Evolutionary conservation across 1,140 invertebrate genomes (phyloP), one percentile per base, ranked within the genome.

Genomic region (Bilobella aurantiaca): DNA sequence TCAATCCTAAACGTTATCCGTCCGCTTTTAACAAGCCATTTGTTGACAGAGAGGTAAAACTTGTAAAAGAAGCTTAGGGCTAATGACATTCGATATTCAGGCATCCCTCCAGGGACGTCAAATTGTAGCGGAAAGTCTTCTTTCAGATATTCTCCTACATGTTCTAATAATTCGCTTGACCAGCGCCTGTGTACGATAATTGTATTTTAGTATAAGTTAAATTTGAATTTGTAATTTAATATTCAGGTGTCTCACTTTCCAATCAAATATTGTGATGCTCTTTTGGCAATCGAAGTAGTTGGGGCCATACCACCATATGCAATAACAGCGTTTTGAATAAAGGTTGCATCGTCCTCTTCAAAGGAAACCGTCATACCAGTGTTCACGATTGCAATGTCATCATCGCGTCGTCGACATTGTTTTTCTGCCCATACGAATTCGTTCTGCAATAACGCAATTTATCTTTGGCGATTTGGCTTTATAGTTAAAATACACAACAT

Each of bases 381-480:
- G 72, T 82, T 85, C 0, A 82, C 83, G 63, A 84, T 83, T 25
- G 83, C 79, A 65, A 83, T 82, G 72, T 84, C 83, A 71, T 83
- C 81, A 47, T 83, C 82, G 66, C 79, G 72, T 57, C 83, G 72
- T 58, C 79, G 75, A 0, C 81, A 76, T 74, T 84, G 82, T 68
- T 84, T 84, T 72, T 79, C 82, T 18, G 77, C 79, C 62, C 72
- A 69, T 69, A 83, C 73, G 66, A 75, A 77, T 69, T 84, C 80
- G 65, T 76, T 76, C 76, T 80, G 65, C 28, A 58, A 28, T n/a
- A 53, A 27, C 18, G 30, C 28, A 49, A 65, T 53, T 63, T 5
- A 5, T 47, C 14, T 28, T 25, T 5, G 12, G 14, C 5, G 3
- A 5, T 46, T 62, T 14, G 37, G 18, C 46, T 25, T 62, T n/a